Base-by-base conservation (phyloP, 2,797 vertebrate species). In the Microchirus variegatus region DNA sequence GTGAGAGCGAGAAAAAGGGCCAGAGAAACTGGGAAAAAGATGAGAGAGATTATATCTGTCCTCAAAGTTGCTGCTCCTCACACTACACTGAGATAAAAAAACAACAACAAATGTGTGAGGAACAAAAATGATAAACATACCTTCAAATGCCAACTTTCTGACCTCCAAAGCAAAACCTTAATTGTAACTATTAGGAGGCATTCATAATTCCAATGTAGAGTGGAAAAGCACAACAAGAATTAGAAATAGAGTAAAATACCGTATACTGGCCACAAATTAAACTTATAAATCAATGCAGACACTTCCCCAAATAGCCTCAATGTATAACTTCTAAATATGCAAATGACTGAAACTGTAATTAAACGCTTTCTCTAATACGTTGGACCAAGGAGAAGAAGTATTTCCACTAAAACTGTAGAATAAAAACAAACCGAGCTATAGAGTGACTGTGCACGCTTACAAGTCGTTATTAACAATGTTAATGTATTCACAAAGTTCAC, bases 41-140 rank as follows among this genome's bases (percentile, higher is more conserved):
- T 85, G 81, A 84, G 87, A 82, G 79, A 82, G 86, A 85, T 89
- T 82, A 85, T 82, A 78, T 81, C 78, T 80, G 74, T 83, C 71
- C 81, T 81, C 71, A 75, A 80, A 82, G 75, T 75, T 79, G 63
- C 22, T 42, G 12, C 75, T 78, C 73, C 78, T 80, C 77, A 79
- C 70, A 74, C 73, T 67, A 56, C 58, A 58, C 47, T 45, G 49
- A 85, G 63, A 86, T 65, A 53, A 81, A 83, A 73, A 70, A 85
- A 71, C n/a, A n/a, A 22, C 22, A 22, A 22, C 22, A 22, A 78
- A 60, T 41, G 63, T 49, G 65, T 40, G 64, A 54, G 54, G 52
- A 58, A 58, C 18, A 53, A 52, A 17, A 65, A 68, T 46, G n/a
- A 63, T 48, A 48, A 77, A 77, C 59, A 79, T 52, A 69, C 65